These are phyloP conservation scores for Sebastes iracundus DNA, from an alignment of 2,797 vertebrate genomes.

Conservation along the genomic window DNA sequence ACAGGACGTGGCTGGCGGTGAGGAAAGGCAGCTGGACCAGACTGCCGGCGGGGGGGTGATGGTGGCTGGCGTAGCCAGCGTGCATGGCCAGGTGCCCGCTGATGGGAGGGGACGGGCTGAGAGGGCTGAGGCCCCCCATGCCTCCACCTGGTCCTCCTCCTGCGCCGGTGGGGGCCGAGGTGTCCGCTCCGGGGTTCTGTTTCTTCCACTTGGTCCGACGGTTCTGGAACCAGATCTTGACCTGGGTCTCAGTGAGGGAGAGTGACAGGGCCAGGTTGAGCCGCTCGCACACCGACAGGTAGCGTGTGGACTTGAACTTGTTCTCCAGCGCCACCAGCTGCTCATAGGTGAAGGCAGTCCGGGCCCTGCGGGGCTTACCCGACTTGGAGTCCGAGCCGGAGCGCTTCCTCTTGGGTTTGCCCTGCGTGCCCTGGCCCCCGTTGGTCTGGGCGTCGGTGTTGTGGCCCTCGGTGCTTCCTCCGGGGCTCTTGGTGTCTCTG, in stretches of 20 bases:
- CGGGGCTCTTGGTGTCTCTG: conserved; percentile 76
- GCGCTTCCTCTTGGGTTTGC: conserved; percentile 93
- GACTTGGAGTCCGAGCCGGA: conserved; percentile 95
- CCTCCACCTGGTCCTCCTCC: conserved; percentile 77
- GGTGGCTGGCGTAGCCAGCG: conserved; percentile 86
- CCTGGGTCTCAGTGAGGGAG: conserved; percentile 94
- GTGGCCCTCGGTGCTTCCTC: conserved; percentile 53
- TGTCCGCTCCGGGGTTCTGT: conserved; percentile 94
- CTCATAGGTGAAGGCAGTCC: conserved; percentile 96
- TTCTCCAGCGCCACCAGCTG: conserved; percentile 96
- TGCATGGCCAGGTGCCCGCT: conserved; percentile 92
- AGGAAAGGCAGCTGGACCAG: conserved; percentile 96
- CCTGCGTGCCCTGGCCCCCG: conserved; percentile 65
- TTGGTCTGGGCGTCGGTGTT: conserved; percentile 38
- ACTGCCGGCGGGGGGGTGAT: conserved; percentile 83
- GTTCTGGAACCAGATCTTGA: conserved; percentile 98
- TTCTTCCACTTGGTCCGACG: conserved; percentile 97
- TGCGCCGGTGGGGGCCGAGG: conserved; percentile 88
- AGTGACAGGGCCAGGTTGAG: conserved; percentile 94
- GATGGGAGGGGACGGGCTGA: conserved; percentile 93
- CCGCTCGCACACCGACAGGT: conserved; percentile 94
- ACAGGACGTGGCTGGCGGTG: conserved; percentile 91
- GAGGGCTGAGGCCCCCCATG: conserved; percentile 88
- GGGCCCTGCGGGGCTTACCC: conserved; percentile 91
- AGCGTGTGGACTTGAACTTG: conserved; percentile 96